Evolutionary conservation across 2,888 invertebrate species (phyloP).

Genomic region (Odontothrips loti): DNA sequence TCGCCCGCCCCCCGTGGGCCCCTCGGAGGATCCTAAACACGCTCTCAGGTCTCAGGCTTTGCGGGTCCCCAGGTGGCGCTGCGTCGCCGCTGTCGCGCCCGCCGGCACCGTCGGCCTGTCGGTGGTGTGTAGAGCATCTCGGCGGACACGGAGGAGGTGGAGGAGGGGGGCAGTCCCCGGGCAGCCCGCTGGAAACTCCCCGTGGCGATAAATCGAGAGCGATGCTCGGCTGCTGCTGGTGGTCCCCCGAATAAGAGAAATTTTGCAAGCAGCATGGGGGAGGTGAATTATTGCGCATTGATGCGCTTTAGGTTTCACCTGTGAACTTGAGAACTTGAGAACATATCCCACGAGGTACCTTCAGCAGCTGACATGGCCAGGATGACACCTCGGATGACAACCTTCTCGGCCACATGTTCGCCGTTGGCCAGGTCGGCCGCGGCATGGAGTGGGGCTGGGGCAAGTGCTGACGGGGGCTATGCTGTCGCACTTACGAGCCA

Average conservation of each 20-base stretch:
- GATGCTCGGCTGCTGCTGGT: background rate
- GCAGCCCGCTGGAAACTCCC: background rate
- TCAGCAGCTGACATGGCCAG: no score
- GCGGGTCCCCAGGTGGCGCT: slow-evolving; percentile 13
- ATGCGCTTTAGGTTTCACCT: no score
- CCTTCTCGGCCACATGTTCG: no score
- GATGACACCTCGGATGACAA: no score
- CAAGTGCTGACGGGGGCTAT: background rate
- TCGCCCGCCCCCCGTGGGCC: background rate
- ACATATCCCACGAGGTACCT: no score
- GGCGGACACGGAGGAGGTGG: no score
- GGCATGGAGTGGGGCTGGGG: background rate
- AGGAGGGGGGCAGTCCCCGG: background rate
- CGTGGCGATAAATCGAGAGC: background rate
- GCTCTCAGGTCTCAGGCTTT: background rate
- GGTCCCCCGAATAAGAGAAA: background rate
- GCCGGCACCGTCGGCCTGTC: no score
- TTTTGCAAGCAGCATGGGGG: background rate
- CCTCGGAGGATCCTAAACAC: background rate
- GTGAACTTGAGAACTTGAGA: no score
- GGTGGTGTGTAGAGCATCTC: no score
- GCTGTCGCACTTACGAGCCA: background rate
- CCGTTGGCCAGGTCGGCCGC: no score
- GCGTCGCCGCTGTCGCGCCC: no score
- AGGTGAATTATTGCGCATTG: no score